Evolutionary conservation across 2,113 vertebrate species (phyloP).

Genomic region (Clupea harengus): DNA sequence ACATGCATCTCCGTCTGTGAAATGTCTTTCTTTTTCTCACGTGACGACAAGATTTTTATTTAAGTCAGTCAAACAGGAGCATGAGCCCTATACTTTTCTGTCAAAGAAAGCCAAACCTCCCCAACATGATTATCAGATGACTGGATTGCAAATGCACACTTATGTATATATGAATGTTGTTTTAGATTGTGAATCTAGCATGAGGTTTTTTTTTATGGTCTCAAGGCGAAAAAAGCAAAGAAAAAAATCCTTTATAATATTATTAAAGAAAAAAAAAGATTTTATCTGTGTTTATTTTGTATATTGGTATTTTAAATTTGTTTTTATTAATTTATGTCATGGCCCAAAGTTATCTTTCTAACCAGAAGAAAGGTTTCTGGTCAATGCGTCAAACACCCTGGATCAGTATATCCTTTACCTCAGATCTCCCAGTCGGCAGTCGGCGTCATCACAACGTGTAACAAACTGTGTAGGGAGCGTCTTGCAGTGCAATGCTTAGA

Average conservation of each 20-base stretch:
- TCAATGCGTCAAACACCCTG: slow-evolving; percentile 50
- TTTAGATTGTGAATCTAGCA: slow-evolving; percentile 64
- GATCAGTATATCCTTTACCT: slow-evolving; percentile 71
- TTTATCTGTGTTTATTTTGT: slow-evolving; percentile 56
- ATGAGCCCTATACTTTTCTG: slow-evolving; percentile 17
- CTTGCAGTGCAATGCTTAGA: slow-evolving; percentile 34
- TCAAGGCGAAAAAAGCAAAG: slow-evolving; percentile 33
- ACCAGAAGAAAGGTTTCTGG: not conserved
- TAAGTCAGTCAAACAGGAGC: slow-evolving; percentile 6
- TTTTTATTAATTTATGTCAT: slow-evolving; percentile 57
- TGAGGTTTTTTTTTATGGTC: slow-evolving; percentile 46
- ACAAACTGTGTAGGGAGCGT: slow-evolving; percentile 37
- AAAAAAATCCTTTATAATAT: slow-evolving; percentile 55
- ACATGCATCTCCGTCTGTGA: slow-evolving; percentile 6
- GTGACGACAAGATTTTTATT: not conserved
- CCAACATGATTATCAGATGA: slow-evolving; percentile 42
- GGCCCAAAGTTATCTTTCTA: slow-evolving; percentile 42
- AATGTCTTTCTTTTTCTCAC: not conserved
- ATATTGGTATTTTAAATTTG: slow-evolving; percentile 55
- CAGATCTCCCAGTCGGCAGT: slow-evolving; percentile 65
- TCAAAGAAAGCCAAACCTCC: slow-evolving; percentile 42
- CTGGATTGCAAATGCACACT: slow-evolving; percentile 50
- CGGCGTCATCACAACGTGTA: slow-evolving; percentile 35
- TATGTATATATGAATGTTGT: slow-evolving; percentile 64
- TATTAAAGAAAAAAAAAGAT: slow-evolving; percentile 52